Conservation (phyloP, 2,888 invertebrate species). For the Drosophila robusta region DNA sequence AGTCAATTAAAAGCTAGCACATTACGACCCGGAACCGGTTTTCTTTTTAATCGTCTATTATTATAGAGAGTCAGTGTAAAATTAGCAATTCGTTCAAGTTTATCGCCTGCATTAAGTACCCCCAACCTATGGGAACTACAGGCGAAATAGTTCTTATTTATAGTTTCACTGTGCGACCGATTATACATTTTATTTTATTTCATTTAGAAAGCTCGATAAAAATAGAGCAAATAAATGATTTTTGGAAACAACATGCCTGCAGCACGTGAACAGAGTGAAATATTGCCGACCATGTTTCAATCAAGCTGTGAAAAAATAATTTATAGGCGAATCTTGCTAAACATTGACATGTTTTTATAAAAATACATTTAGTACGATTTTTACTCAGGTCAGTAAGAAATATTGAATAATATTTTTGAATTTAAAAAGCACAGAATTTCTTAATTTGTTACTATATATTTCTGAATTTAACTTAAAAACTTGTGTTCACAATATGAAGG, state of each 20-base stretch:
- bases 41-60: background rate
- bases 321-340: background rate
- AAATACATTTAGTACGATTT: no score
- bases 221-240: constrained; percentile 27
- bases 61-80: background rate
- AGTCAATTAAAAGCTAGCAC: background rate
- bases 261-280: constrained; percentile 29
- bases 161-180: constrained; percentile 17
- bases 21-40: constrained; percentile 21
- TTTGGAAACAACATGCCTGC: constrained; percentile 56
- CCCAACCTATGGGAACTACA: background rate
- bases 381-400: no score
- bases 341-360: no score
- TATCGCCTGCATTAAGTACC: background rate
- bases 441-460: no score
- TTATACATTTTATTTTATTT: background rate
- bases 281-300: background rate
- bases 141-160: background rate
- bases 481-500: no score
- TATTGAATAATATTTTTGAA: no score
- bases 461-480: no score
- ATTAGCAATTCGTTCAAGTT: constrained; percentile 4
- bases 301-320: background rate
- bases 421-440: no score
- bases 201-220: constrained; percentile 12